These are phyloP conservation scores for Colossoma macropomum DNA, from an alignment of 2,113 vertebrate genomes.

Conservation along the genomic window DNA sequence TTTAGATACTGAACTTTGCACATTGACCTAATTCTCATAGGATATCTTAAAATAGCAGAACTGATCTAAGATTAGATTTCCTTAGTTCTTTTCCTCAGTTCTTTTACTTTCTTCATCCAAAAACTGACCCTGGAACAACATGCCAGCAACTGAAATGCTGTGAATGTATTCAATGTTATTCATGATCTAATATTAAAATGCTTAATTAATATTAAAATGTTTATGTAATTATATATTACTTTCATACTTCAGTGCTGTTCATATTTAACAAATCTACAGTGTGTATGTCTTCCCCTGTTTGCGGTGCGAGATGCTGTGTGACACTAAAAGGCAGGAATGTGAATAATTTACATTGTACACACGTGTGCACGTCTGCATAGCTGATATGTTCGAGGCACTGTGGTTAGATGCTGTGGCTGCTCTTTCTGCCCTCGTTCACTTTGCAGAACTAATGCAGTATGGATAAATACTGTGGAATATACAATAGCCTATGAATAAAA, in stretches of 20 bases:
- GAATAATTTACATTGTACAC: constrained; percentile 5
- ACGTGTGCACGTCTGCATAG: not conserved
- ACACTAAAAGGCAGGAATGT: not conserved
- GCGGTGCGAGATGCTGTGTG: not conserved
- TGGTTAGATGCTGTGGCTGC: not conserved
- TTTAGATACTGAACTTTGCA: not conserved
- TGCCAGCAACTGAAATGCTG: not conserved
- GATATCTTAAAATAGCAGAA: constrained; percentile 9
- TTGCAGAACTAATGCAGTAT: not conserved
- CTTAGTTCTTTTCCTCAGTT: not conserved
- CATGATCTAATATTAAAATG: not conserved
- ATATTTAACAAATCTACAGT: not conserved
- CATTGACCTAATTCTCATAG: not conserved
- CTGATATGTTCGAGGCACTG: not conserved
- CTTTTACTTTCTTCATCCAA: not conserved
- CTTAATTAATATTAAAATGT: not conserved
- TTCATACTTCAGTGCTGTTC: not conserved
- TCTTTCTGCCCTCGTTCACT: not conserved
- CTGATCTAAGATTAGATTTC: constrained; percentile 1
- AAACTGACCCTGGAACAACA: not conserved
- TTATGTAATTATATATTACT: not conserved
- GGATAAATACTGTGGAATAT: not conserved
- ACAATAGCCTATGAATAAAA: not conserved
- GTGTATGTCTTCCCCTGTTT: not conserved
- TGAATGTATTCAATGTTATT: not conserved